Conservation (phyloP, 2,888 invertebrate genomes). For the Alviniconcha strummeri region DNA sequence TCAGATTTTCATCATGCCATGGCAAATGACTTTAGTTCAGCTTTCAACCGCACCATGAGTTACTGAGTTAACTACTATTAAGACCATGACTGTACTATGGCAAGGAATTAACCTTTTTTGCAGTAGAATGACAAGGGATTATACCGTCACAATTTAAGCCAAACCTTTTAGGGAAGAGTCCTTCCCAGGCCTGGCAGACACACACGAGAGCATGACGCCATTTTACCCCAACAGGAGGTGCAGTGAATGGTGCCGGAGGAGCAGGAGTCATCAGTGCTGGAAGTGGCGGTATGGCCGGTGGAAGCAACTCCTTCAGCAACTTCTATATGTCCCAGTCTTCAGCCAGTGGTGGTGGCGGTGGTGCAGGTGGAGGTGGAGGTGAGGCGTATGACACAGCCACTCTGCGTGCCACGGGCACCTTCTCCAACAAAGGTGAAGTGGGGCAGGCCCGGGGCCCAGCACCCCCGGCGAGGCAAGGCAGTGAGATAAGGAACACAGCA, state of each 20-base stretch:
- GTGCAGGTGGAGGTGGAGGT: constrained; percentile 47
- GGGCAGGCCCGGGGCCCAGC: constrained; percentile 4
- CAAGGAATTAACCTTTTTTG: no score
- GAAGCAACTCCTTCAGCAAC: constrained; percentile 30
- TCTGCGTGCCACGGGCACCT: constrained; percentile 61
- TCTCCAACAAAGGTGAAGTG: constrained; percentile 51
- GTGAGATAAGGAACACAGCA: constrained; percentile 27
- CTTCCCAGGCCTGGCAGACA: no score
- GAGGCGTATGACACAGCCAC: constrained; percentile 57
- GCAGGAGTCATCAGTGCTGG: constrained; percentile 42
- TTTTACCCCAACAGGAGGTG: constrained; percentile 31
- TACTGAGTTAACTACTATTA: no score
- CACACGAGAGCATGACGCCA: no score
- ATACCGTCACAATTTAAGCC: no score
- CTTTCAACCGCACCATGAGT: no score
- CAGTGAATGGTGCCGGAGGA: constrained; percentile 33
- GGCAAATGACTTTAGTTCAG: no score
- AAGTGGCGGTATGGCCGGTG: constrained; percentile 38
- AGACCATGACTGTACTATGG: no score
- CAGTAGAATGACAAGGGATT: no score
- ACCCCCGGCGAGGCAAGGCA: constrained; percentile 13
- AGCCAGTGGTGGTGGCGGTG: constrained; percentile 43
- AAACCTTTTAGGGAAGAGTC: no score
- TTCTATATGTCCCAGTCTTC: constrained; percentile 32
- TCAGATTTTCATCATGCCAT: no score